A percentile compares a stretch with the other conserved stretches of the same genome.
Evolutionary conservation across 2,888 invertebrate genomes (phyloP).

Genomic region (Serripes groenlandicus): DNA sequence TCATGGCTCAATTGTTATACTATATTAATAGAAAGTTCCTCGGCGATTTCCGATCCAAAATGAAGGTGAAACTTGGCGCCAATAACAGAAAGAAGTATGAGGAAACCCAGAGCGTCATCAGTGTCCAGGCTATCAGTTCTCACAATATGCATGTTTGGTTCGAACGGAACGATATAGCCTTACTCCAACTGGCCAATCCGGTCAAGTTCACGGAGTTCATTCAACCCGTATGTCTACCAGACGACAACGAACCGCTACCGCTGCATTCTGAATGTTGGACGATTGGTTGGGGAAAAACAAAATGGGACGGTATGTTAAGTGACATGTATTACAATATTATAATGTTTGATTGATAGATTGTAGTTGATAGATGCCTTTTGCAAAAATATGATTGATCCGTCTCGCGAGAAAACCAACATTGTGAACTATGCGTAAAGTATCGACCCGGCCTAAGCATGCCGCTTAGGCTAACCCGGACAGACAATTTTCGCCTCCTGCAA

Average conservation of each 20-base stretch:
- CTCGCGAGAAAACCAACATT: too few species aligned
- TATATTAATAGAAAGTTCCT: conserved; percentile 49
- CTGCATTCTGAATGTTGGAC: conserved; percentile 72
- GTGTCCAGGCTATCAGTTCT: conserved; percentile 55
- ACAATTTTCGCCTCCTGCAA: too few species aligned
- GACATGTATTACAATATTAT: too few species aligned
- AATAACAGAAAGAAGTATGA: conserved; percentile 63
- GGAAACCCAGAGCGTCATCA: conserved; percentile 56
- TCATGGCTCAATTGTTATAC: too few species aligned
- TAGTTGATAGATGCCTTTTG: too few species aligned
- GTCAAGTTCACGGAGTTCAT: conserved; percentile 76
- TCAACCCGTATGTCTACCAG: conserved; percentile 80
- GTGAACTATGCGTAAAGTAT: too few species aligned
- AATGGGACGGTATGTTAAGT: conserved; percentile 67
- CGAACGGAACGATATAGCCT: conserved; percentile 74
- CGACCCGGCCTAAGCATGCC: too few species aligned
- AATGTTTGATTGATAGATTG: too few species aligned
- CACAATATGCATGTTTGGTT: conserved; percentile 58
- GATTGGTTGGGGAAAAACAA: conserved; percentile 77
- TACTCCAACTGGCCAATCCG: conserved; percentile 72
- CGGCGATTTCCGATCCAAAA: conserved; percentile 36
- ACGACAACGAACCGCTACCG: conserved; percentile 63
- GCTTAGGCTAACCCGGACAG: too few species aligned
- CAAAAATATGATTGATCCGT: too few species aligned
- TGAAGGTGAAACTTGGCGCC: conserved; percentile 72